Conservation (phyloP, 2,113 vertebrate species). For the Meles meles region DNA sequence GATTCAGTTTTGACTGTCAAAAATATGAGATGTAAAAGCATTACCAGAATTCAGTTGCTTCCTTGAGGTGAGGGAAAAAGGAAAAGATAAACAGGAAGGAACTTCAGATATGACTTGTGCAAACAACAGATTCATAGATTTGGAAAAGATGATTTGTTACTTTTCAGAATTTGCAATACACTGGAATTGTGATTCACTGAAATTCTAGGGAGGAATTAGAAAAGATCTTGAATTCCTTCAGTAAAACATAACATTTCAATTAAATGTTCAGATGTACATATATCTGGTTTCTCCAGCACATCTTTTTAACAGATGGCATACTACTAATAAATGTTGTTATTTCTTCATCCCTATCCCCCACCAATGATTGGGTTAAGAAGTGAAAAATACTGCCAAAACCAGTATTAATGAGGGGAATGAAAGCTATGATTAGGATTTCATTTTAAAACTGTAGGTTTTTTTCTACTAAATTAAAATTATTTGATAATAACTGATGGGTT, state of each 20-base stretch:
- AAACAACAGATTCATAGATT: background rate
- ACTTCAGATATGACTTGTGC: background rate
- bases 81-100: background rate
- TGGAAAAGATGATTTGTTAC: background rate
- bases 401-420: background rate
- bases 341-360: background rate
- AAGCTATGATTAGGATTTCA: background rate
- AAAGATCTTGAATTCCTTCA: slow-evolving; percentile 5
- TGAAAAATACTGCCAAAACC: background rate
- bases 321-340: background rate
- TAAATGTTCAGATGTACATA: background rate
- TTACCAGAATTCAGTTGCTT: slow-evolving; percentile 5
- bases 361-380: background rate
- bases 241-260: background rate
- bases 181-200: background rate
- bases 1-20: background rate
- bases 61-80: background rate
- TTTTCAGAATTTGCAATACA: background rate
- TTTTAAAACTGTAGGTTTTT: background rate
- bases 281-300: background rate
- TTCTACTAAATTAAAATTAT: background rate
- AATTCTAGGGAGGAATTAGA: background rate
- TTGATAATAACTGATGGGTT: background rate
- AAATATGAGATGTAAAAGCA: background rate
- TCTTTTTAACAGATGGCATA: slow-evolving; percentile 6